Base-by-base conservation (phyloP, 2,797 vertebrate species). In the Heteromormyrus szaboi region DNA sequence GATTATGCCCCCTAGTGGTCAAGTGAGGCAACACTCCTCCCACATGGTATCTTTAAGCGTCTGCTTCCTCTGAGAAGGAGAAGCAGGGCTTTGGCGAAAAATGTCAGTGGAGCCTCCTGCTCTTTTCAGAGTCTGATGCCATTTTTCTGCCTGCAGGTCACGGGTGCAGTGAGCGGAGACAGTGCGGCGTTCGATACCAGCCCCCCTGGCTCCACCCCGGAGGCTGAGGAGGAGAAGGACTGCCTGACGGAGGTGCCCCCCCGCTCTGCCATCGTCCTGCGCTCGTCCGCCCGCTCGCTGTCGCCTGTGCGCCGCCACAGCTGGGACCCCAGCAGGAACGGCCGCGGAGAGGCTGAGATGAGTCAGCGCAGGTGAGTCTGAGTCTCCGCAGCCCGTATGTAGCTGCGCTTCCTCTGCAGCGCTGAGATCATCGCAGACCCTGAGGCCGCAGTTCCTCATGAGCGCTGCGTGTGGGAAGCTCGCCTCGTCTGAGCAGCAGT, bases 291-390 rank as follows among this genome's bases (percentile, higher is more conserved):
- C 88, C 96, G 97, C 81, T 97, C 98, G 0, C 93, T 97, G 62
- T 99, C 98, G 0, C 98, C 98, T 0, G 97, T 97, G 90, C 96
- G 98, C 0, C 96, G 98, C 54, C 98, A 99, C 94, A 99, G 98
- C 91, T 99, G 98, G 98, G 98, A 97, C 11, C 98, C 98, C 0
- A 97, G 98, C 0, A 99, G 98, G 92, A 98, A 98, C 1, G 92
- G 94, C 44, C 95, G 93, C 91, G 96, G 92, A 0, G 97, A 97
- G 79, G 91, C 94, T 1, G 98, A 98, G 86, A 97, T 99, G 95
- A 98, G 97, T 92, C 97, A 97, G 83, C 96, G 98, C 90, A 99
- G 98, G 98, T 99, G 92, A 94, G 94, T 46, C 19, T 3, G 62
- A 44, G 17, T 59, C 56, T 22, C 6, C 9, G 72, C 33, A 2